A percentile compares a stretch with the other conserved stretches of the same genome.
phyloP scores from a whole-genome alignment of 2,113 vertebrate species.

The Pipa parva region DNA sequence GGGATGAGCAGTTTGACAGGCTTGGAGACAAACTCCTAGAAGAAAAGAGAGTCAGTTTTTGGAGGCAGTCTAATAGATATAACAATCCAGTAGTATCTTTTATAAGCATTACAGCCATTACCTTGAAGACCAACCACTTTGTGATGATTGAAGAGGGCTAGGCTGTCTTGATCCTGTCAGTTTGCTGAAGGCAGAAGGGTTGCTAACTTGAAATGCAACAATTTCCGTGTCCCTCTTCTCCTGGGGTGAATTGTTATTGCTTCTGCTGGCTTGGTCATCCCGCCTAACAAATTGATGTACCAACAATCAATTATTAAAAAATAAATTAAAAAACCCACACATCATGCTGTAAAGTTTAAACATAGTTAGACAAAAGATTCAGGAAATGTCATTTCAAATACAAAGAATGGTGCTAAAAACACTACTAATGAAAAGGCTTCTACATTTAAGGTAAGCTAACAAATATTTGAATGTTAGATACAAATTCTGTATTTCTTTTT shows the following conservation, averaged over 20 bases:
- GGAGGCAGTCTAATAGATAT: not conserved
- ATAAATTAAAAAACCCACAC: no score
- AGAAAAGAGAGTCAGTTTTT: conserved; percentile 37
- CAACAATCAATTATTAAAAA: no score
- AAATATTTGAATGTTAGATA: no score
- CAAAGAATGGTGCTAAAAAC: no score
- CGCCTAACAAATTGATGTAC: conserved; percentile 60
- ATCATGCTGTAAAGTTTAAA: no score
- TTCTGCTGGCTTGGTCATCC: conserved; percentile 63
- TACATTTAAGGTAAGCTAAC: no score
- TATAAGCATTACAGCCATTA: conserved; percentile 49
- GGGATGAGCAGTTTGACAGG: conserved; percentile 81
- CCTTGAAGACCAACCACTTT: conserved; percentile 87
- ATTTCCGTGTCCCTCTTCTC: conserved; percentile 68
- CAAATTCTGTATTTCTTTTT: no score
- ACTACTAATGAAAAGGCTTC: no score
- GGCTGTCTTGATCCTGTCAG: conserved; percentile 77
- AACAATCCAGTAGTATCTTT: no score
- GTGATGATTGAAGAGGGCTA: conserved; percentile 74
- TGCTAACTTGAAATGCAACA: conserved; percentile 83
- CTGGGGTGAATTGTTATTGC: conserved; percentile 63
- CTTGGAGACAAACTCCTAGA: conserved; percentile 80
- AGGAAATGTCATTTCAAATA: no score
- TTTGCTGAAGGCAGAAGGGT: conserved; percentile 92
- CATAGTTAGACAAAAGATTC: no score